phyloP scores from a whole-genome alignment of 2,797 vertebrate species.

The Karalla daura region DNA sequence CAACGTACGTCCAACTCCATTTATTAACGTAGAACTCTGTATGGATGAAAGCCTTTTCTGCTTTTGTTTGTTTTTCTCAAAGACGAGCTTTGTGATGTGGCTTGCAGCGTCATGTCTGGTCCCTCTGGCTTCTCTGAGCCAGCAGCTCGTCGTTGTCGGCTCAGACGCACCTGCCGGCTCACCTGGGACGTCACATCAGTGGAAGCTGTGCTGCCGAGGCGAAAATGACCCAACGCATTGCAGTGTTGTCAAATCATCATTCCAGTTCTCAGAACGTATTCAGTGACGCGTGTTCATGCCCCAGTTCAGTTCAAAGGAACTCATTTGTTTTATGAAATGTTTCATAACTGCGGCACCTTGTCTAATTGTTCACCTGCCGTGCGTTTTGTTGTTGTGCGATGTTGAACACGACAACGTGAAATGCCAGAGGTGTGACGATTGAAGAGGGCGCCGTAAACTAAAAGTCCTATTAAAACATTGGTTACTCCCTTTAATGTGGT shows the following conservation, averaged over 20 bases:
- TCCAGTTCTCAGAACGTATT: conserved; percentile 14
- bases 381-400: too few relatives aligned
- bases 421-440: too few relatives aligned
- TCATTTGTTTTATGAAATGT: conserved; percentile 49
- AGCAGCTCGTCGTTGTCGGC: too few relatives aligned
- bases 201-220: conserved; percentile 59
- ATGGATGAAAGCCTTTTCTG: too few relatives aligned
- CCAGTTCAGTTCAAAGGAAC: conserved; percentile 34
- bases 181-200: conserved; percentile 41
- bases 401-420: too few relatives aligned
- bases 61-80: too few relatives aligned
- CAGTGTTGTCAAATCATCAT: conserved; percentile 60
- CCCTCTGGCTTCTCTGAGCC: too few relatives aligned
- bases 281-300: conserved; percentile 4
- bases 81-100: too few relatives aligned
- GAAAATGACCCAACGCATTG: conserved; percentile 62
- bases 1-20: too few relatives aligned
- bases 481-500: conserved; percentile 33
- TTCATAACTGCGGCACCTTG: conserved; percentile 44
- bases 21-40: too few relatives aligned
- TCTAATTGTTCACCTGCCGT: too few relatives aligned
- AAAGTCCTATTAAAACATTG: conserved; percentile 74
- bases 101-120: too few relatives aligned
- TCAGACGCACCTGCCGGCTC: conserved; percentile 53
- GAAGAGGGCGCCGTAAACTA: conserved; percentile 27